A percentile compares a stretch with the other conserved stretches of the same genome.
Evolutionary conservation across 2,888 invertebrate genomes (phyloP).

Genomic region (Odiellus spinosus): DNA sequence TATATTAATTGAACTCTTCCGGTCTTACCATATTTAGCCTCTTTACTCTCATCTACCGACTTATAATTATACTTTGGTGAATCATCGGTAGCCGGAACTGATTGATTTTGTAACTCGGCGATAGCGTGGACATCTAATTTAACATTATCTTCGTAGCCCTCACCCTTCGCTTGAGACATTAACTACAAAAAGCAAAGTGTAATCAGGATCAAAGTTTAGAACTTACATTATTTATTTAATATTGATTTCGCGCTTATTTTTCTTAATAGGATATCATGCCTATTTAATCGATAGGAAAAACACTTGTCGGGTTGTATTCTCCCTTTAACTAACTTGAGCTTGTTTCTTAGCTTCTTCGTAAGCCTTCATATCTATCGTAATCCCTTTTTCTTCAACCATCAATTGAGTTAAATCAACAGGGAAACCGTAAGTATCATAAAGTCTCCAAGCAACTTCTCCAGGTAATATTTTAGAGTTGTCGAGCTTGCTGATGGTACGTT

Average conservation of each 20-base stretch:
- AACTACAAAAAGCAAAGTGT: constrained; percentile 34
- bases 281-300: constrained; percentile 1
- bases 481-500: constrained; percentile 74
- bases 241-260: background rate
- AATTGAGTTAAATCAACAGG: constrained; percentile 92
- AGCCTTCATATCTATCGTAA: constrained; percentile 68
- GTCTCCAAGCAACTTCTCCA: constrained; percentile 88
- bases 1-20: no score
- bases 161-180: constrained; percentile 69
- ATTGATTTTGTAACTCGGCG: constrained; percentile 61
- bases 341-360: constrained; percentile 84
- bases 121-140: constrained; percentile 91
- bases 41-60: constrained; percentile 43
- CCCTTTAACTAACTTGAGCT: constrained; percentile 39
- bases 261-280: background rate
- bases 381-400: constrained; percentile 91
- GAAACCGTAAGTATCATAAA: constrained; percentile 98
- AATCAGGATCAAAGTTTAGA: background rate
- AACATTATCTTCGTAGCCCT: constrained; percentile 62
- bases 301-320: no score
- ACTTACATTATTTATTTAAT: background rate
- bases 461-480: constrained; percentile 52
- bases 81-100: constrained; percentile 71
- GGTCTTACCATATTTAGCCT: constrained; percentile 50
- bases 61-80: constrained; percentile 76